A percentile compares a stretch with the other conserved stretches of the same genome.
These are phyloP conservation scores for Ruditapes philippinarum DNA, from an alignment of 1,140 invertebrate genomes.

Conservation along the genomic window DNA sequence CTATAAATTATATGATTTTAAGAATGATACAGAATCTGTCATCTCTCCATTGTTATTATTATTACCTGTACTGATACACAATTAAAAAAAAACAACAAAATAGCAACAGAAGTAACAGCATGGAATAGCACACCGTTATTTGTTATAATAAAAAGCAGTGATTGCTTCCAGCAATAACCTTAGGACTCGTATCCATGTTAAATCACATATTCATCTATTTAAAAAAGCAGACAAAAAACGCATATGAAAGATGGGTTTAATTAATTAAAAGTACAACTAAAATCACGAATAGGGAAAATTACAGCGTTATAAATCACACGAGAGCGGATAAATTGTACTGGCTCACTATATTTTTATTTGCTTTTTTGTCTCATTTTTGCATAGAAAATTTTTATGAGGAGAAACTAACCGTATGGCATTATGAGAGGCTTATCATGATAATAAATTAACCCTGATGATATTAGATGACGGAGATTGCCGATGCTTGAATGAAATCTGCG, in stretches of 20 bases:
- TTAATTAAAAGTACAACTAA: constrained; percentile 7
- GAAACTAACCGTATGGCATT: neutral
- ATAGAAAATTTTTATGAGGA: neutral
- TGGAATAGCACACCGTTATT: too few relatives aligned
- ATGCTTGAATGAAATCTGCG: neutral
- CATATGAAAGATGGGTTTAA: neutral
- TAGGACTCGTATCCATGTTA: too few relatives aligned
- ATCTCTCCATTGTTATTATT: too few relatives aligned
- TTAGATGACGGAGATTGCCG: neutral
- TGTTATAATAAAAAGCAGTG: too few relatives aligned
- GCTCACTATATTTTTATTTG: neutral
- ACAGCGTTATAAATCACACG: constrained; percentile 14
- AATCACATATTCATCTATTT: too few relatives aligned
- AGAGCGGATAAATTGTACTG: neutral
- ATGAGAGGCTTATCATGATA: neutral
- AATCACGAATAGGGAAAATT: neutral
- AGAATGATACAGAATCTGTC: too few relatives aligned
- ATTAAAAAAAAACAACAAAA: too few relatives aligned
- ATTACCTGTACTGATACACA: too few relatives aligned
- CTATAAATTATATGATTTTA: too few relatives aligned
- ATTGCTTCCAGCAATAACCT: too few relatives aligned
- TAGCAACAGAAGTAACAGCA: too few relatives aligned
- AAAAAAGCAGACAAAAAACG: neutral
- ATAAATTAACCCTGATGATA: constrained; percentile 2
- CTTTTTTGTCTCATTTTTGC: neutral